Conservation (phyloP, 2,113 vertebrate species). For the Perca schrenkii region DNA sequence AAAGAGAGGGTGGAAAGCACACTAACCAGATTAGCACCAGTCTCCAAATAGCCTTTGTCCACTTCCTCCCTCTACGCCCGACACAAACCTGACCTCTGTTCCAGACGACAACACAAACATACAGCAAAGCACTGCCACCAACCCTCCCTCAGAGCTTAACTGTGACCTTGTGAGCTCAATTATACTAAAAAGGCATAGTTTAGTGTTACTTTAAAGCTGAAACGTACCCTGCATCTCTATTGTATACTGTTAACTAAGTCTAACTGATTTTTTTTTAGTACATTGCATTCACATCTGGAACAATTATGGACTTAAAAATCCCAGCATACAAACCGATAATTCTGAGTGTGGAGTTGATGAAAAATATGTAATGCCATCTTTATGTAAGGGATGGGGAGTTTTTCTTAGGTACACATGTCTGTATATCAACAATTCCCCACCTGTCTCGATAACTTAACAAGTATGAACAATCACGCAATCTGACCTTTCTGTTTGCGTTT, state of each 20-base stretch:
- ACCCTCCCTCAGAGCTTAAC: background rate
- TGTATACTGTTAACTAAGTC: background rate
- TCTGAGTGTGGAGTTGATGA: background rate
- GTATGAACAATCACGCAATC: background rate
- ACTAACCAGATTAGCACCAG: constrained; percentile 71
- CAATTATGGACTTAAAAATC: background rate
- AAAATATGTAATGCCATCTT: background rate
- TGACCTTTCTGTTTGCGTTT: background rate
- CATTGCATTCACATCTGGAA: background rate
- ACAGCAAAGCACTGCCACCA: constrained; percentile 21
- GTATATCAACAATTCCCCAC: background rate
- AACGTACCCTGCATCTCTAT: background rate
- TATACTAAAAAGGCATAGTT: background rate
- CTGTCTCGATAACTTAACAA: background rate
- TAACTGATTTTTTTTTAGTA: background rate
- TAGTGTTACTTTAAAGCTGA: background rate
- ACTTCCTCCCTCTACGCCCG: constrained; percentile 60
- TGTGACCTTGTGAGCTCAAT: constrained; percentile 14
- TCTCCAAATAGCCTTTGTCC: constrained; percentile 73
- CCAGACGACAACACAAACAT: constrained; percentile 52
- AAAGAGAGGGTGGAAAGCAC: constrained; percentile 65
- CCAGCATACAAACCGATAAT: background rate
- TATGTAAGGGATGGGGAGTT: background rate
- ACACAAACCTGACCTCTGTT: constrained; percentile 61
- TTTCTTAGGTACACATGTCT: background rate